Conservation (phyloP, 2,888 invertebrate genomes). For the Alcis repandata region DNA sequence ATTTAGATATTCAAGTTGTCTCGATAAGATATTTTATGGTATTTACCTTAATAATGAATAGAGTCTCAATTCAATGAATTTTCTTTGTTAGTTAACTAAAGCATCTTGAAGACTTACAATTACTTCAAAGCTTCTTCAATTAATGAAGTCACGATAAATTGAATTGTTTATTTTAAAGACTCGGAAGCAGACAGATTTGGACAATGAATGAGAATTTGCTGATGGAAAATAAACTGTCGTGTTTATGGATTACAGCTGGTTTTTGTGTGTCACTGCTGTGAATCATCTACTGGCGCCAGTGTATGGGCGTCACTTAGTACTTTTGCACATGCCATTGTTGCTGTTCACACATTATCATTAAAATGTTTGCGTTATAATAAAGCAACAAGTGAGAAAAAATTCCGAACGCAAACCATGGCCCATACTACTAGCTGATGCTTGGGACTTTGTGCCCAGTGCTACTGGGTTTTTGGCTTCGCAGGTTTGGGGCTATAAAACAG, state of each 20-base stretch:
- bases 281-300: constrained; percentile 5
- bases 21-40: not conserved
- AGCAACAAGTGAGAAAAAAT: no score
- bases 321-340: constrained; percentile 5
- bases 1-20: not conserved
- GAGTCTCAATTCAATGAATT: not conserved
- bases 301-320: not conserved
- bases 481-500: no score
- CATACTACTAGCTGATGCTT: no score
- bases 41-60: not conserved
- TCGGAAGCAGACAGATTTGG: constrained; percentile 3
- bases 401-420: no score
- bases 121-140: constrained; percentile 15
- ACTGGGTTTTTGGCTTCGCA: no score
- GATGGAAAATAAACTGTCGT: not conserved
- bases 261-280: not conserved
- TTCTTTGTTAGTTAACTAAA: not conserved
- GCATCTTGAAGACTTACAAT: constrained; percentile 7
- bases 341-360: not conserved
- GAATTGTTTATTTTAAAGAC: constrained; percentile 21
- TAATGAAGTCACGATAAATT: constrained; percentile 12
- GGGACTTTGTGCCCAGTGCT: no score
- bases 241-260: not conserved
- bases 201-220: constrained; percentile 1
- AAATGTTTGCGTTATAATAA: not conserved